Conservation (phyloP, 2,797 vertebrate genomes). For the Malurus leucopterus region DNA sequence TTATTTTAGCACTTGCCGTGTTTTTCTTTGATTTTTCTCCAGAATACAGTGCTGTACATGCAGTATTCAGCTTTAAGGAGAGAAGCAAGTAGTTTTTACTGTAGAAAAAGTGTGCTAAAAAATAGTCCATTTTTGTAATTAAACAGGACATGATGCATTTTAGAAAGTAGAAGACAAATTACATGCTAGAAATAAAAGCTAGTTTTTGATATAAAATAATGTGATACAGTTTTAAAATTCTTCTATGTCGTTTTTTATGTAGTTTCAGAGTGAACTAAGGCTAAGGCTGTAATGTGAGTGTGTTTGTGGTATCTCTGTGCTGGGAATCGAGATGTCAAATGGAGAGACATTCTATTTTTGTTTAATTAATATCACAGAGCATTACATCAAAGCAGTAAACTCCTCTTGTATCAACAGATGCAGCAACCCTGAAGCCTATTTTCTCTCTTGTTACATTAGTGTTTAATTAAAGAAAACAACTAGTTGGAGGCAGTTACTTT, state of each 20-base stretch:
- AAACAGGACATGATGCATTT: not conserved
- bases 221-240: not conserved
- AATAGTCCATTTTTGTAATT: not conserved
- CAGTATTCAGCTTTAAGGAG: conserved; percentile 37
- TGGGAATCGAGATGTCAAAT: conserved; percentile 36
- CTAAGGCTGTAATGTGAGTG: not conserved
- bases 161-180: not conserved
- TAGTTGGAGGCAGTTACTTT: conserved; percentile 82
- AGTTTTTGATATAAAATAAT: not conserved
- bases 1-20: conserved; percentile 34
- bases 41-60: not conserved
- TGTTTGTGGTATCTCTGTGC: not conserved
- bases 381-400: conserved; percentile 40
- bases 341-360: conserved; percentile 45
- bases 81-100: not conserved
- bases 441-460: conserved; percentile 81
- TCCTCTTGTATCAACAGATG: conserved; percentile 59
- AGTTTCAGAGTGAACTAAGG: not conserved
- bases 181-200: not conserved
- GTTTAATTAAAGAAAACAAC: conserved; percentile 89
- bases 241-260: not conserved
- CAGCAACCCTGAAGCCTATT: conserved; percentile 71
- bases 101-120: not conserved
- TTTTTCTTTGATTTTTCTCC: conserved; percentile 61
- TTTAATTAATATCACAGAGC: conserved; percentile 35